These are phyloP conservation scores for Caradrina kadenii DNA, from an alignment of 2,888 invertebrate genomes.

Conservation along the genomic window DNA sequence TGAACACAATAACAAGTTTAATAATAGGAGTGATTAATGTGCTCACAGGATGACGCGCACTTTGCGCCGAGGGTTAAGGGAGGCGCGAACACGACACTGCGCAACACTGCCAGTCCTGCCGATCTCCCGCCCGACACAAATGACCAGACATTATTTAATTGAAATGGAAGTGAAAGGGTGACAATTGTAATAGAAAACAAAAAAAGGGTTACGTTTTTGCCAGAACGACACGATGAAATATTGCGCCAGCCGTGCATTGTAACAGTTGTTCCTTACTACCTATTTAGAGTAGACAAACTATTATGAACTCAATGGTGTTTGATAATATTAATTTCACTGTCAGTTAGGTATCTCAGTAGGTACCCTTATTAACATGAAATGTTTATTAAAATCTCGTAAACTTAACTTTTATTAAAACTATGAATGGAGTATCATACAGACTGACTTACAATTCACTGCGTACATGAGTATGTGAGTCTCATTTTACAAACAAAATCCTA, in stretches of 20 bases:
- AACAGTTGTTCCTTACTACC: slow-evolving; percentile 86
- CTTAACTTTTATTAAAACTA: not conserved
- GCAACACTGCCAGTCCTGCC: slow-evolving; percentile 57
- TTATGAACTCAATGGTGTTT: slow-evolving; percentile 42
- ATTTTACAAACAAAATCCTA: not conserved
- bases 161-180: slow-evolving; percentile 90
- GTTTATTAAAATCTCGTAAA: not conserved
- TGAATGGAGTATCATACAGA: not conserved
- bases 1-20: slow-evolving; percentile 90
- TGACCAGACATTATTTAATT: slow-evolving; percentile 91
- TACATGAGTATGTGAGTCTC: too few species aligned
- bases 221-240: slow-evolving; percentile 86
- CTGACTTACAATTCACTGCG: too few species aligned
- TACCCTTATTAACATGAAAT: too few species aligned
- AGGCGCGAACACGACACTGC: slow-evolving; percentile 83
- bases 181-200: slow-evolving; percentile 90
- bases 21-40: slow-evolving; percentile 90
- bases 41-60: slow-evolving; percentile 89
- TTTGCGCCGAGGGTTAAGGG: slow-evolving; percentile 80
- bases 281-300: slow-evolving; percentile 52
- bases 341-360: not conserved
- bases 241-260: slow-evolving; percentile 88
- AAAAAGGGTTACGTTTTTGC: slow-evolving; percentile 88
- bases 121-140: slow-evolving; percentile 82
- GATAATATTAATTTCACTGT: slow-evolving; percentile 22